Conservation (phyloP, 2,113 vertebrate genomes). For the Grammomys surdaster region DNA sequence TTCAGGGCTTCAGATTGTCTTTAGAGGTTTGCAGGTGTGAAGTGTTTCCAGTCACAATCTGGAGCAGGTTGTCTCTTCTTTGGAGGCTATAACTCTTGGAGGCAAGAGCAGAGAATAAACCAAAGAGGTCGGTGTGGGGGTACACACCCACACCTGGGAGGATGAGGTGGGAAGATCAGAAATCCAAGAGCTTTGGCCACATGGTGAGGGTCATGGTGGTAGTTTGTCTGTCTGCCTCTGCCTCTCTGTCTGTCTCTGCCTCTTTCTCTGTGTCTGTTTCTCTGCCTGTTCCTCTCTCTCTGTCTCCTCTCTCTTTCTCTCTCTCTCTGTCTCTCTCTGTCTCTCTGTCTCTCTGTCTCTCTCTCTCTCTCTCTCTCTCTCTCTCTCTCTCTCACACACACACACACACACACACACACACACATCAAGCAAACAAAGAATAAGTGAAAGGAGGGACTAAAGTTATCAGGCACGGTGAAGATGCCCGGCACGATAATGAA, state of each 20-base stretch:
- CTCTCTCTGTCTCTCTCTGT: background rate
- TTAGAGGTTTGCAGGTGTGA: background rate
- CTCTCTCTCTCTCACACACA: background rate
- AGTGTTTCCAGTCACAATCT: background rate
- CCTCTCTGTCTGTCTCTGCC: background rate
- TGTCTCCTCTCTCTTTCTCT: no score
- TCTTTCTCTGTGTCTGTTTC: background rate
- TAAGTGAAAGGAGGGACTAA: background rate
- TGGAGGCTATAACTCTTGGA: background rate
- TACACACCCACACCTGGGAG: background rate
- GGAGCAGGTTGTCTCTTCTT: background rate
- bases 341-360: background rate
- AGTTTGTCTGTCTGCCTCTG: background rate
- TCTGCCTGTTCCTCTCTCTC: no score
- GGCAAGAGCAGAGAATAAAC: background rate
- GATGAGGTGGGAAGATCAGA: background rate
- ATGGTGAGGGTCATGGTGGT: background rate
- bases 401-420: background rate
- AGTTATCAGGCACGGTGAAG: rapidly evolving
- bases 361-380: background rate
- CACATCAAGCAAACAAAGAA: background rate
- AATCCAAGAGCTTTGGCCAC: background rate
- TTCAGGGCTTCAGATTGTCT: background rate
- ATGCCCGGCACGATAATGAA: rapidly evolving
- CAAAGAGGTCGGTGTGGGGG: background rate